Conservation (phyloP, 2,888 invertebrate species). For the Pammene fasciana region DNA sequence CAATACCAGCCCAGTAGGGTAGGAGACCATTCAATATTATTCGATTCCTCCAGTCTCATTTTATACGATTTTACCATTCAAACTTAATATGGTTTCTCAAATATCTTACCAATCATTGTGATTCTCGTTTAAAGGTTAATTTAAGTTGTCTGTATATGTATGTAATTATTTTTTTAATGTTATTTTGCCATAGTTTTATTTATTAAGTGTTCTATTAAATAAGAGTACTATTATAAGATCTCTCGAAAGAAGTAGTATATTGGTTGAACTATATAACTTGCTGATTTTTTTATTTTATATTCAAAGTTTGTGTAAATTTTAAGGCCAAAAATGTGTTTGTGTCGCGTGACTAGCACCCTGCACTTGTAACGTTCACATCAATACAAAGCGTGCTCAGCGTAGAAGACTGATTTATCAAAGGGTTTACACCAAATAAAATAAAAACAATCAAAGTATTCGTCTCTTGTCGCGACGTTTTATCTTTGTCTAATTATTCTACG, state of each 20-base stretch:
- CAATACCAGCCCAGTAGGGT: too few relatives aligned
- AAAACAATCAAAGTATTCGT: slow-evolving; percentile 58
- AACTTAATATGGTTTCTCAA: slow-evolving; percentile 21
- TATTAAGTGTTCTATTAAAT: slow-evolving; percentile 32
- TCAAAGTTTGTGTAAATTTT: slow-evolving; percentile 30
- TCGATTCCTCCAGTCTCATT: not conserved
- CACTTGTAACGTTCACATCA: slow-evolving; percentile 30
- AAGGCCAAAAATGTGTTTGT: slow-evolving; percentile 38
- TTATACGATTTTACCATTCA: slow-evolving; percentile 1
- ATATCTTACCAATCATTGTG: slow-evolving; percentile 12
- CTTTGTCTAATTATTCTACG: slow-evolving; percentile 48
- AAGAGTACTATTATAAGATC: slow-evolving; percentile 33
- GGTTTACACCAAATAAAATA: slow-evolving; percentile 55
- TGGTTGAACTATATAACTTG: slow-evolving; percentile 48
- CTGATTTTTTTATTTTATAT: slow-evolving; percentile 52
- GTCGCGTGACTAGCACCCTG: slow-evolving; percentile 43
- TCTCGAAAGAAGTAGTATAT: slow-evolving; percentile 16
- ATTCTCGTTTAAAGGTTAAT: slow-evolving; percentile 30
- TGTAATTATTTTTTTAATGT: slow-evolving; percentile 36
- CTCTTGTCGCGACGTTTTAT: slow-evolving; percentile 54
- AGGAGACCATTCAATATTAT: not conserved
- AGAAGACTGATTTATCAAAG: slow-evolving; percentile 79
- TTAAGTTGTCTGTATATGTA: slow-evolving; percentile 41
- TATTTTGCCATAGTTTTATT: slow-evolving; percentile 36
- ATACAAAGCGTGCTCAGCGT: slow-evolving; percentile 68